Evolutionary conservation across 2,888 invertebrate genomes (phyloP).

Genomic region (Cephus pygmeus): DNA sequence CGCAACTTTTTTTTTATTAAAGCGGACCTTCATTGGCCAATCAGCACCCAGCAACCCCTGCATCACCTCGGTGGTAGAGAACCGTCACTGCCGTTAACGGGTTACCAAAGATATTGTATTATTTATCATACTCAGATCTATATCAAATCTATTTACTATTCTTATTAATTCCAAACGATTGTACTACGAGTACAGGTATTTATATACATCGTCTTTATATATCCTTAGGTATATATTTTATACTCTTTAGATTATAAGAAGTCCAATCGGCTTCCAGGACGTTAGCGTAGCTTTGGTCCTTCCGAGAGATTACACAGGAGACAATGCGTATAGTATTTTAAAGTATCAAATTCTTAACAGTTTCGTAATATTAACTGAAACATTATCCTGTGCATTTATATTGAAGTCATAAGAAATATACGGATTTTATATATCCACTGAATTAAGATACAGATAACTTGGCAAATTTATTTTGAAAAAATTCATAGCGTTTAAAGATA

Average conservation of each 20-base stretch:
- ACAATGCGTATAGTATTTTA: background rate
- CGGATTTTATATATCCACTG: background rate
- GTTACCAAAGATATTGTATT: slow-evolving; percentile 37
- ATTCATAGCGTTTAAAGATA: slow-evolving; percentile 16
- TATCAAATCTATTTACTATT: background rate
- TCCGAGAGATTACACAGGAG: background rate
- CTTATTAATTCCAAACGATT: background rate
- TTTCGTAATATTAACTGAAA: background rate
- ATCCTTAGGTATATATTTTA: background rate
- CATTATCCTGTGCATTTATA: background rate
- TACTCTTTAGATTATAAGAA: background rate
- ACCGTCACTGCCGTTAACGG: slow-evolving; percentile 20
- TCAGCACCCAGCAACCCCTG: slow-evolving; percentile 21
- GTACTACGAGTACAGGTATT: background rate
- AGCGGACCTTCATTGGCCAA: slow-evolving; percentile 33
- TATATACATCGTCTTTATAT: background rate
- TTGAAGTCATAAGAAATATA: background rate
- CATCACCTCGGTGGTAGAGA: slow-evolving; percentile 41
- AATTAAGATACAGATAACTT: background rate
- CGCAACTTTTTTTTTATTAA: slow-evolving; percentile 11
- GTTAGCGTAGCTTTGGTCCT: background rate
- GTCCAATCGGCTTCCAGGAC: background rate
- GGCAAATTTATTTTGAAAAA: slow-evolving; percentile 16
- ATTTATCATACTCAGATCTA: background rate
- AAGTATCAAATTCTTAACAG: background rate